Conservation (phyloP, 2,797 vertebrate species). For the Argentina silus region DNA sequence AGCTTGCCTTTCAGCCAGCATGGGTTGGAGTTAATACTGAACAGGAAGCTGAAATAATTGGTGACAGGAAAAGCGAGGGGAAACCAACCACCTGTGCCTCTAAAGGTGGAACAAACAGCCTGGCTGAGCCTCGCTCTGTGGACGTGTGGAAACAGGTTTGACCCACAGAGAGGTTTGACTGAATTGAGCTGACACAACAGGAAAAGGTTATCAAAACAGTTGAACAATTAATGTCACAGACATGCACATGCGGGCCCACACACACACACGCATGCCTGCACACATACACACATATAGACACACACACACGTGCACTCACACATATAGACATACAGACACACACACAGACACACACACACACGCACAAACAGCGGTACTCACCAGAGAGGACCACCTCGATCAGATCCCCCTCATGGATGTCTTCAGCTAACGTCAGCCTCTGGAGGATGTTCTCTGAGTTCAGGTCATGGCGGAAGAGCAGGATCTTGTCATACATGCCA, state of each 20-base stretch:
- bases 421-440: constrained; percentile 91
- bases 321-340: no score
- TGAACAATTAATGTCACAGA: neutral
- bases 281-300: no score
- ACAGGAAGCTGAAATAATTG: constrained; percentile 68
- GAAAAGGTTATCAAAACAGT: neutral
- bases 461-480: constrained; percentile 96
- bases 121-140: neutral
- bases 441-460: constrained; percentile 97
- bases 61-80: constrained; percentile 56
- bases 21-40: constrained; percentile 34
- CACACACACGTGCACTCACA: no score
- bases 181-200: neutral
- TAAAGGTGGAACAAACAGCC: constrained; percentile 27
- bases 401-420: constrained; percentile 90
- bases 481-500: constrained; percentile 99
- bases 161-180: neutral
- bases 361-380: constrained; percentile 55
- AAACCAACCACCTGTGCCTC: constrained; percentile 60
- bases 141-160: neutral
- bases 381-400: constrained; percentile 93
- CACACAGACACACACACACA: no score
- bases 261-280: no score
- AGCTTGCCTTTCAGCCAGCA: constrained; percentile 46
- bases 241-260: no score